Conservation (phyloP, 2,888 invertebrate species). For the Oxytorus armatus region DNA sequence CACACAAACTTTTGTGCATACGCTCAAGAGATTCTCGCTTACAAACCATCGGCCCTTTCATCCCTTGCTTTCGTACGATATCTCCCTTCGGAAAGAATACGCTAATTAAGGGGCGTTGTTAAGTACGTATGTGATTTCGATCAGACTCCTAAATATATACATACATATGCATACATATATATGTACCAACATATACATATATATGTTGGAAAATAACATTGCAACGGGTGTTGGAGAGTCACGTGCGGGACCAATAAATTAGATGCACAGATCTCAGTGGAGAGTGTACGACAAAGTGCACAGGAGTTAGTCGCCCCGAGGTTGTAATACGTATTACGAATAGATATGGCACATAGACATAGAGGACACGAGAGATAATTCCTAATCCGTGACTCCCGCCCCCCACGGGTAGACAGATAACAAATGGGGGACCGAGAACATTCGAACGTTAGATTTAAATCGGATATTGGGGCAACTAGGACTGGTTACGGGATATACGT, state of each 20-base stretch:
- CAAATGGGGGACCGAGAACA: constrained; percentile 41
- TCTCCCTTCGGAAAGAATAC: constrained; percentile 51
- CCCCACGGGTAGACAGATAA: constrained; percentile 14
- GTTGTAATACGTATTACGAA: constrained; percentile 18
- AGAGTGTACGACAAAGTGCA: constrained; percentile 44
- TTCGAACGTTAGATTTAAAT: constrained; percentile 61
- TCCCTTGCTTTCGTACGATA: constrained; percentile 12
- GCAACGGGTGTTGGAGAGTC: constrained; percentile 29
- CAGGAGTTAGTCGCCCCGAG: constrained; percentile 37
- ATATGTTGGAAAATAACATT: constrained; percentile 32
- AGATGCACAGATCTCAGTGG: constrained; percentile 46
- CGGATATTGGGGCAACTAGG: constrained; percentile 33
- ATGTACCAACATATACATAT: too few relatives aligned
- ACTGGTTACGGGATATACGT: constrained; percentile 33
- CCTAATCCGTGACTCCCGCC: constrained; percentile 60
- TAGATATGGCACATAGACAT: constrained; percentile 9
- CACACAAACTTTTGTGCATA: constrained; percentile 40
- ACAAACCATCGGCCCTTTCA: constrained; percentile 21
- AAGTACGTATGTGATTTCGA: constrained; percentile 63
- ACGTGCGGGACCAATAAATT: constrained; percentile 62
- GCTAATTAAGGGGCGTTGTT: constrained; percentile 63
- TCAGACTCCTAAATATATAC: constrained; percentile 22
- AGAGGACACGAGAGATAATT: constrained; percentile 50
- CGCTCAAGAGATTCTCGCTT: constrained; percentile 35
- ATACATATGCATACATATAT: not conserved